Base-by-base conservation (phyloP, 2,797 vertebrate species). In the Rhinoraja longicauda region DNA sequence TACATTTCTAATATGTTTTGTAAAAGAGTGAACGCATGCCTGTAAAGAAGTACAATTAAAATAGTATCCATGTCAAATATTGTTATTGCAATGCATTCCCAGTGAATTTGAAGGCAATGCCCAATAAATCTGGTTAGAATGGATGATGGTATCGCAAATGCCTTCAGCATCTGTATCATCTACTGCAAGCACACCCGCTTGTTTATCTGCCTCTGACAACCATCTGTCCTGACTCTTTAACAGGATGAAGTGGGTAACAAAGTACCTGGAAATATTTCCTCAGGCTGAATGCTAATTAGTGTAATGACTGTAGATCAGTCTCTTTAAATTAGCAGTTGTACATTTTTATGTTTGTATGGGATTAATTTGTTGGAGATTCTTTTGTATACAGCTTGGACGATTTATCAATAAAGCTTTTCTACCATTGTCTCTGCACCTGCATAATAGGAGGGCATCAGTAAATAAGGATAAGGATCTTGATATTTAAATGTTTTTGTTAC, bases 211-310 rank as follows among this genome's bases (percentile, higher is more conserved):
- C 59, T 32, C 84, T 19, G 13, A n/a, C 17, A 36, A 32, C 62
- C 59, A 88, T 88, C 84, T 88, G 84, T 88, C 84, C 64, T 36
- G 59, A 19, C 62, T 88, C 29, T 86, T 12, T 64, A 88, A 88
- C 84, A 88, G 84, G 59, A 88, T 67, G 84, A 88, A 88, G n/a
- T 32, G 64, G n/a, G 84, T 62, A 88, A 36, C n/a, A 88, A 88
- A 88, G 64, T 88, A 67, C 64, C 62, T 64, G 62, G 84, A 67
- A 67, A 36, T 36, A 59, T 88, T 88, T 64, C 84, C n/a, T 32
- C 17, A 9, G 59, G 17, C 84, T 88, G 62, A 32, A 9, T 88
- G 59, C 59, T 88, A 67, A 67, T 88, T n/a, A 88, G n/a, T 10
- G 19, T 67, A 88, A 88, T 67, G n/a, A 32, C 62, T 64, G 32